These are phyloP conservation scores for Crenuchus spilurus DNA, from an alignment of 2,797 vertebrate genomes.

Conservation along the genomic window DNA sequence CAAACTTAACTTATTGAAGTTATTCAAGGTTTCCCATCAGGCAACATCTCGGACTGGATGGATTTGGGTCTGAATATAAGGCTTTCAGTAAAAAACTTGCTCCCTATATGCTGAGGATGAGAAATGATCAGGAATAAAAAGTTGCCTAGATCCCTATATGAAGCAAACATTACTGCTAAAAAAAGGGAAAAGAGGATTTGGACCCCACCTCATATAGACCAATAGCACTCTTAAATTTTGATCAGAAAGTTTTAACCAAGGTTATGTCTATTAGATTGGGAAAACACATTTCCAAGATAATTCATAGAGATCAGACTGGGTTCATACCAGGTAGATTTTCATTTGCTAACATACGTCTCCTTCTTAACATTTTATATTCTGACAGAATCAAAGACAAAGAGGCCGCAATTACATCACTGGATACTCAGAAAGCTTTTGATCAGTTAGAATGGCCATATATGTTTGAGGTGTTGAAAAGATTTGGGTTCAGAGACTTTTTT, in stretches of 20 bases:
- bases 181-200: not conserved
- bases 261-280: too few species aligned
- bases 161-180: not conserved
- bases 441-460: not conserved
- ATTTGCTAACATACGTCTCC: too few species aligned
- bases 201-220: too few species aligned
- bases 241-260: too few species aligned
- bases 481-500: slow-evolving; percentile 9
- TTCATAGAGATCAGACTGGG: too few species aligned
- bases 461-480: not conserved
- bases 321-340: not conserved
- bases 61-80: slow-evolving; percentile 24
- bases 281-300: too few species aligned
- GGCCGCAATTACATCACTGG: too few species aligned
- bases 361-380: not conserved
- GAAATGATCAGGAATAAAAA: not conserved
- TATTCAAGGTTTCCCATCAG: too few species aligned
- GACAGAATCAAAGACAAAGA: too few species aligned
- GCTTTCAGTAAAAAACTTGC: not conserved
- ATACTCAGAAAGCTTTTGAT: too few species aligned
- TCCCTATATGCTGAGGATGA: not conserved
- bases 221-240: too few species aligned
- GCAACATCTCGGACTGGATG: too few species aligned
- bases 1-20: slow-evolving; percentile 9
- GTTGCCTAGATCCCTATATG: not conserved